These are phyloP conservation scores for Bombus confusus DNA, from an alignment of 1,140 invertebrate genomes.

Conservation along the genomic window DNA sequence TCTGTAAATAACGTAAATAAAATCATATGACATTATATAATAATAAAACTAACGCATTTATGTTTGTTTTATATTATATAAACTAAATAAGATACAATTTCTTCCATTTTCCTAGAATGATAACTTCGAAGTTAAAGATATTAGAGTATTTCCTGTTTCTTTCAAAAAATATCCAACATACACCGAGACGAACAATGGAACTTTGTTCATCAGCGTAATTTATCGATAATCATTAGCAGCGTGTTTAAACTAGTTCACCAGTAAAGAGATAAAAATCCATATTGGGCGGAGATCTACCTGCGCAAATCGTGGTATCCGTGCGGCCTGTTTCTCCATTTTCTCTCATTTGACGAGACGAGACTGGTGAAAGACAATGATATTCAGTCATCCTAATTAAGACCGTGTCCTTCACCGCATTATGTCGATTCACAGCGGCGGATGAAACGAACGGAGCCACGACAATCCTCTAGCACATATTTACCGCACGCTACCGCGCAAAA, in stretches of 20 bases:
- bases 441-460: neutral
- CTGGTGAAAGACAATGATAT: constrained; percentile 24
- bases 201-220: neutral
- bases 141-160: too few relatives aligned
- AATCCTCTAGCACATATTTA: constrained; percentile 6
- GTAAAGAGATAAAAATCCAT: neutral
- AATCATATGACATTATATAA: too few relatives aligned
- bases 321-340: neutral
- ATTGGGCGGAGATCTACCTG: constrained; percentile 4
- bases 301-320: constrained; percentile 32
- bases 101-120: too few relatives aligned
- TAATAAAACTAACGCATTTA: too few relatives aligned
- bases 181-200: neutral
- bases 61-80: too few relatives aligned
- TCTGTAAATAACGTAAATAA: too few relatives aligned
- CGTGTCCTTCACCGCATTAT: constrained; percentile 21
- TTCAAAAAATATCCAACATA: too few relatives aligned
- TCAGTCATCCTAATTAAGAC: constrained; percentile 46
- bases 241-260: neutral
- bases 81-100: too few relatives aligned
- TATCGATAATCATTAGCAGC: neutral
- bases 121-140: too few relatives aligned
- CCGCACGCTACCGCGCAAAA: neutral
- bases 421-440: constrained; percentile 10
- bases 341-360: neutral